phyloP scores from a whole-genome alignment of 2,113 vertebrate genomes.

The Ictalurus furcatus region DNA sequence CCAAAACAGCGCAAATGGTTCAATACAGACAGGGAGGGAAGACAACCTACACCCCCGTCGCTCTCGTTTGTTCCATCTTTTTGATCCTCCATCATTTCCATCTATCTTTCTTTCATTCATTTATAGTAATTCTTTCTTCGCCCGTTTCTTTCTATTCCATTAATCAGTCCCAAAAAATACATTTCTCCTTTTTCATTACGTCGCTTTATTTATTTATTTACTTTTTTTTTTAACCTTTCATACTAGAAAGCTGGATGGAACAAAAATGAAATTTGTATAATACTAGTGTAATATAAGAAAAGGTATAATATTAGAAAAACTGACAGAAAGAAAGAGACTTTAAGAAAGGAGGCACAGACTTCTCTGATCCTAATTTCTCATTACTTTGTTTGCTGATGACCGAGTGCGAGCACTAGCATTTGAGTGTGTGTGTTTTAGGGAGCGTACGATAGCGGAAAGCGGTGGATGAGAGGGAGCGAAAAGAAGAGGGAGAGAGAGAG shows the following conservation, averaged over 20 bases:
- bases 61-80: conserved; percentile 18
- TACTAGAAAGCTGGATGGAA: neutral
- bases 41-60: conserved; percentile 25
- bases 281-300: conserved; percentile 6
- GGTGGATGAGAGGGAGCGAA: neutral
- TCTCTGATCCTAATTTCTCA: conserved; percentile 72
- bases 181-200: conserved; percentile 4
- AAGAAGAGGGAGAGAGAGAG: neutral
- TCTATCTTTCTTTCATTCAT: conserved; percentile 17
- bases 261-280: neutral
- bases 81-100: conserved; percentile 22
- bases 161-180: conserved; percentile 20
- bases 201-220: too few relatives aligned
- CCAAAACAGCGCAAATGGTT: conserved; percentile 38
- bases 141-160: neutral
- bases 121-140: neutral
- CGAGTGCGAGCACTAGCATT: conserved; percentile 39
- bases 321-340: conserved; percentile 22
- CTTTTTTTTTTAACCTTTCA: neutral
- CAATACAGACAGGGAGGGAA: conserved; percentile 37
- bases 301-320: neutral
- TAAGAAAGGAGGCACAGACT: conserved; percentile 62
- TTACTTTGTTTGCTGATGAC: conserved; percentile 67
- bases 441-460: conserved; percentile 21
- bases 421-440: conserved; percentile 20